A percentile compares a stretch with the other conserved stretches of the same genome.
phyloP scores from a whole-genome alignment of 2,113 vertebrate species.

The Nesoenas mayeri region DNA sequence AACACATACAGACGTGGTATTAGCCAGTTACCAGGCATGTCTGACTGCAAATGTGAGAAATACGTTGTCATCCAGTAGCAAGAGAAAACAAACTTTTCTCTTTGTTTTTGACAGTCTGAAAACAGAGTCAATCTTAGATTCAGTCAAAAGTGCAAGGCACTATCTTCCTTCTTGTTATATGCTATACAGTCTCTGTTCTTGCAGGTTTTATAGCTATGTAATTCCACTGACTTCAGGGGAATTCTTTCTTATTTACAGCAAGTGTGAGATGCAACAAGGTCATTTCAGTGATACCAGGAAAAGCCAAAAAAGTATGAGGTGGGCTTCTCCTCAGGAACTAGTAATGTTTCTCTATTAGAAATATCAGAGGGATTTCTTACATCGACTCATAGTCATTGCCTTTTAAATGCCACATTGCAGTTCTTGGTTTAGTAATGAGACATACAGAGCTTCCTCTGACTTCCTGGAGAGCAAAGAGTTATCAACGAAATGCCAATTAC shows the following conservation, averaged over 20 bases:
- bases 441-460: neutral
- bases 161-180: neutral
- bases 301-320: neutral
- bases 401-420: neutral
- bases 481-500: neutral
- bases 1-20: neutral
- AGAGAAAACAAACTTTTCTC: neutral
- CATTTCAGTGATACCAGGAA: neutral
- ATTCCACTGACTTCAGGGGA: neutral
- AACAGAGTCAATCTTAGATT: neutral
- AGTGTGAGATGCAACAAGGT: neutral
- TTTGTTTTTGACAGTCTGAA: neutral
- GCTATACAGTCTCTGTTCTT: neutral
- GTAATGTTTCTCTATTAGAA: neutral
- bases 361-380: neutral
- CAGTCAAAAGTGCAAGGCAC: neutral
- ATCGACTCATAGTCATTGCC: neutral
- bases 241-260: neutral
- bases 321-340: neutral
- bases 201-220: neutral
- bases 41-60: neutral
- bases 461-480: neutral
- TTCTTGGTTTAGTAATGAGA: neutral
- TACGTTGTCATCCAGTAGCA: neutral
- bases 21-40: neutral